Base-by-base conservation (phyloP, 2,888 invertebrate species). In the Scelioninae gen. 2 region DNA sequence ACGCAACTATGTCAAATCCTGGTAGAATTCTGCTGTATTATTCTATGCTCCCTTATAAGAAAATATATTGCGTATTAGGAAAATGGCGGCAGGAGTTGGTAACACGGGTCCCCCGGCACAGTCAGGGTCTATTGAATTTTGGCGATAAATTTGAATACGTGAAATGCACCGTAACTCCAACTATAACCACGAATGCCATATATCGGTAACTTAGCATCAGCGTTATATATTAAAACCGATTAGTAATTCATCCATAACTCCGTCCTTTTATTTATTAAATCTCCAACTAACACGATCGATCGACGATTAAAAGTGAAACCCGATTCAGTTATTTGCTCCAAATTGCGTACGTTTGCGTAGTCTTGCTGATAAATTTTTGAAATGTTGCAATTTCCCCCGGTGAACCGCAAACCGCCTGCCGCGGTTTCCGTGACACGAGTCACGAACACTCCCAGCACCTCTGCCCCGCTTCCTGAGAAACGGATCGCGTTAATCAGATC, bases 31-130 rank as follows among this genome's bases (percentile, higher is more conserved):
- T 46, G 35, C 35, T 55, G 55, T 46, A 64, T 64, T 55, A 64
- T 55, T 46, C 46, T 46, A 43, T 11, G 65, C 55, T 65, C n/a
- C n/a, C 65, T 48, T 67, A 57, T 67, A 67, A 57, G 57, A 67
- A 67, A 67, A 67, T 67, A 67, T 67, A 67, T 67, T 67, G 58
- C 67, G 67, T 67, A 67, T 67, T 67, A 67, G 67, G 58, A 67
- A 67, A 67, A 67, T 52, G 58, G 50, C 43, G 67, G 58, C 41
- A 13, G 67, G 67, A 58, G 67, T 58, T 67, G 19, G 67, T 67
- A 67, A 58, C 58, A 58, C 22, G 58, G 58, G 58, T 67, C 58
- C 57, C 48, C 33, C 25, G 41, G 33, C 25, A 33, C 22, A 67
- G 67, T 57, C 67, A 50, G 67, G 41, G 67, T 43, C 67, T 67